Conservation (phyloP, 2,888 invertebrate genomes). For the Bellardia bayeri region DNA sequence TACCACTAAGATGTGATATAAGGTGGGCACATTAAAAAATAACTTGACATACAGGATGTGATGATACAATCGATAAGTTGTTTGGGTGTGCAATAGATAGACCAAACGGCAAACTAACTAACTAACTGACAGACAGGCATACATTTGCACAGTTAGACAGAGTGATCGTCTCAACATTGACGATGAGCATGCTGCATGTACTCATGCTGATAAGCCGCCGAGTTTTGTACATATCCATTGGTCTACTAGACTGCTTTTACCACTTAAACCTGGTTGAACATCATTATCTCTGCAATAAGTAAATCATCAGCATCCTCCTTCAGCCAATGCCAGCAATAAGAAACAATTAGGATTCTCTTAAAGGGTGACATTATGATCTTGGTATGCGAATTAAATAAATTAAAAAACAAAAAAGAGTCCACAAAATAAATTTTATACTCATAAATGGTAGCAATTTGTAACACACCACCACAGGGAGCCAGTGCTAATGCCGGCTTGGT, state of each 20-base stretch:
- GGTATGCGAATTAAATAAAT: slow-evolving; percentile 33
- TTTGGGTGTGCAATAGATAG: slow-evolving; percentile 58
- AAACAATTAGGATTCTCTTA: slow-evolving; percentile 34
- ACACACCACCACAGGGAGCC: slow-evolving; percentile 60
- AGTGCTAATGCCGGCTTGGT: slow-evolving; percentile 26
- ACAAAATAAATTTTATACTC: slow-evolving; percentile 55
- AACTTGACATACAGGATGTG: slow-evolving; percentile 72
- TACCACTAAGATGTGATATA: slow-evolving; percentile 29
- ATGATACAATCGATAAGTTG: slow-evolving; percentile 63
- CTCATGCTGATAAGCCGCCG: not conserved
- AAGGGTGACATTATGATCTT: slow-evolving; percentile 40
- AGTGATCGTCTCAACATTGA: slow-evolving; percentile 14
- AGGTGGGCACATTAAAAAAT: slow-evolving; percentile 70
- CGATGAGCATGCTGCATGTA: slow-evolving; percentile 11
- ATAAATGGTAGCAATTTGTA: slow-evolving; percentile 71
- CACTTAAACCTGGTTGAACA: slow-evolving; percentile 4
- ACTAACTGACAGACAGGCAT: not conserved
- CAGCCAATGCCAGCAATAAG: slow-evolving; percentile 8
- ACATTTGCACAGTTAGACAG: slow-evolving; percentile 36
- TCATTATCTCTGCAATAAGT: not conserved
- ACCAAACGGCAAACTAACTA: not conserved
- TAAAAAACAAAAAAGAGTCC: not conserved
- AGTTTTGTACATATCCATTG: not conserved
- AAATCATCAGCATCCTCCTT: slow-evolving; percentile 27
- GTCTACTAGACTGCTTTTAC: slow-evolving; percentile 2